phyloP scores from a whole-genome alignment of 2,888 invertebrate genomes.

The Cremastinae sp. region DNA sequence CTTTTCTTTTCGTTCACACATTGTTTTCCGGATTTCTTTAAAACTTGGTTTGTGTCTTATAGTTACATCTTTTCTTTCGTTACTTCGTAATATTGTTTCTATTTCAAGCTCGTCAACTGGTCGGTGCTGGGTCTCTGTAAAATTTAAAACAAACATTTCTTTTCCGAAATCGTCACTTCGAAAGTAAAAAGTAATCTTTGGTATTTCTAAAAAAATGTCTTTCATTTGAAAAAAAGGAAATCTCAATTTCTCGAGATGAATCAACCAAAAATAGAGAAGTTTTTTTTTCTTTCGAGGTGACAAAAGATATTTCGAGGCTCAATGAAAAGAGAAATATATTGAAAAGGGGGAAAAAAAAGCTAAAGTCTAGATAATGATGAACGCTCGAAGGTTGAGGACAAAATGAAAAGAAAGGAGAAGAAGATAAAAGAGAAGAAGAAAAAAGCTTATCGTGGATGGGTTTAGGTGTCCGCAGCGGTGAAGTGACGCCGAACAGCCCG shows the following conservation, averaged over 20 bases:
- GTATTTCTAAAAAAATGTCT: no score
- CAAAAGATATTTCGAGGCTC: neutral
- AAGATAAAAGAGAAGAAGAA: slow-evolving; percentile 44
- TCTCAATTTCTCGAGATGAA: neutral
- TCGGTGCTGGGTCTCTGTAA: slow-evolving; percentile 58
- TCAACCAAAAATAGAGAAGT: slow-evolving; percentile 2
- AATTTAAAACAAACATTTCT: slow-evolving; percentile 14
- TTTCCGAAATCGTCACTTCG: slow-evolving; percentile 22
- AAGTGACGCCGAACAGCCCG: slow-evolving; percentile 87
- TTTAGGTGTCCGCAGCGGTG: slow-evolving; percentile 87
- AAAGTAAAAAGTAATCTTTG: neutral
- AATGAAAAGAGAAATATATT: neutral
- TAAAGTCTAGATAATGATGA: slow-evolving; percentile 34
- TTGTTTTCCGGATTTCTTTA: slow-evolving; percentile 51
- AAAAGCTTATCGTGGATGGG: slow-evolving; percentile 69
- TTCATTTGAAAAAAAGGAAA: neutral
- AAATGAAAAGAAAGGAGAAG: slow-evolving; percentile 24
- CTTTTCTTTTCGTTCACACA: slow-evolving; percentile 38
- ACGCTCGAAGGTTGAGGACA: slow-evolving; percentile 3
- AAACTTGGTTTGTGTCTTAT: slow-evolving; percentile 61
- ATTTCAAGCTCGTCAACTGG: slow-evolving; percentile 48
- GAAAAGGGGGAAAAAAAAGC: slow-evolving; percentile 3
- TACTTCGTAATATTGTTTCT: slow-evolving; percentile 9
- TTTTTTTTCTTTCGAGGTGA: slow-evolving; percentile 16
- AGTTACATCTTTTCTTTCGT: slow-evolving; percentile 17